phyloP scores from a whole-genome alignment of 2,888 invertebrate species.

The Serripes groenlandicus region DNA sequence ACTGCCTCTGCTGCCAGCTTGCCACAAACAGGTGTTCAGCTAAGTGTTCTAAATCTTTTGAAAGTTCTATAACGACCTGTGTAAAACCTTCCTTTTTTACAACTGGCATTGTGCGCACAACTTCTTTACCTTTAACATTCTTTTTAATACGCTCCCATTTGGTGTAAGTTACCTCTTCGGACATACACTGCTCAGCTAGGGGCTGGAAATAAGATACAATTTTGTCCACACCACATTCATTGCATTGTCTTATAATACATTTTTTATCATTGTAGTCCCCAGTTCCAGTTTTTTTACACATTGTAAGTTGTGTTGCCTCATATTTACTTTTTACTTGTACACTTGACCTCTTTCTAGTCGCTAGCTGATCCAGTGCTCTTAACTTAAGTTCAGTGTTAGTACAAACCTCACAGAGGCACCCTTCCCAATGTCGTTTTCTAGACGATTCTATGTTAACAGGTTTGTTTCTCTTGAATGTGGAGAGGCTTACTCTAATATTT shows the following conservation, averaged over 20 bases:
- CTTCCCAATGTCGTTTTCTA: constrained; percentile 14
- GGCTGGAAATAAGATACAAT: constrained; percentile 16
- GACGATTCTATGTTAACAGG: constrained; percentile 5
- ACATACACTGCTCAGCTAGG: constrained; percentile 18
- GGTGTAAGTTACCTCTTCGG: constrained; percentile 17
- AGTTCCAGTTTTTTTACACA: constrained; percentile 1
- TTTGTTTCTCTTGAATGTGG: constrained; percentile 3
- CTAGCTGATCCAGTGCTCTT: neutral
- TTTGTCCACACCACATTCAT: constrained; percentile 4
- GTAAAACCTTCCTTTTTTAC: constrained; percentile 12
- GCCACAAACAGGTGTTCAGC: constrained; percentile 51
- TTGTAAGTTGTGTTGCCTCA: neutral
- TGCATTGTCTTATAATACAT: neutral
- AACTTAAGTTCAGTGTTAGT: constrained; percentile 30
- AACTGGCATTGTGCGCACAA: constrained; percentile 29
- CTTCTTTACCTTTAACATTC: constrained; percentile 39
- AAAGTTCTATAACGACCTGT: constrained; percentile 30
- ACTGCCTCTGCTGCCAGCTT: constrained; percentile 53
- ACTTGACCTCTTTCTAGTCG: neutral
- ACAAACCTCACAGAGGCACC: constrained; percentile 37
- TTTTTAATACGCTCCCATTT: constrained; percentile 48
- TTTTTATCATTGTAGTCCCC: neutral
- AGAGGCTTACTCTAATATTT: constrained; percentile 10
- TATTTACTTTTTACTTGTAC: constrained; percentile 1
- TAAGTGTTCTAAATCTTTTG: constrained; percentile 36